These are phyloP conservation scores for Sebastes alutus DNA, from an alignment of 2,797 vertebrate genomes.

Conservation along the genomic window DNA sequence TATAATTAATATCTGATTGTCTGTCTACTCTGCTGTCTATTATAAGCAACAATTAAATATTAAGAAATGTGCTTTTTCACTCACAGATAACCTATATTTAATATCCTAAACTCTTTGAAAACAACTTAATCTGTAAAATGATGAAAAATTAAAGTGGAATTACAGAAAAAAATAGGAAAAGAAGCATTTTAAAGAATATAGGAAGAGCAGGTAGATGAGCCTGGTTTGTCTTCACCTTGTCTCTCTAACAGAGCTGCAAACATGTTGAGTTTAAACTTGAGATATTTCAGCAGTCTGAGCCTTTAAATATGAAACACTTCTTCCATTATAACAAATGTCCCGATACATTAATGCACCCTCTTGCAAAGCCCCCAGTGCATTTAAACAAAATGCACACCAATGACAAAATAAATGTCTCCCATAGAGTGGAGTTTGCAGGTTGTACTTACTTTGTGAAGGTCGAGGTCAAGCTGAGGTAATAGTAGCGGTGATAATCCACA, in stretches of 20 bases:
- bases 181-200: not conserved
- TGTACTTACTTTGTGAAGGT: constrained; percentile 85
- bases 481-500: constrained; percentile 83
- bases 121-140: not conserved
- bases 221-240: not conserved
- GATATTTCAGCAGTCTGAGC: not conserved
- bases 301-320: not conserved
- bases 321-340: not conserved
- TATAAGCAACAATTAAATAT: not conserved
- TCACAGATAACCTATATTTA: not conserved
- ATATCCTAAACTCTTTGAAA: not conserved
- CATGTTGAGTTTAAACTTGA: constrained; percentile 9
- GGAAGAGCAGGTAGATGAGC: not conserved
- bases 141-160: not conserved
- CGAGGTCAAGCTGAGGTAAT: constrained; percentile 81
- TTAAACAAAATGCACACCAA: not conserved
- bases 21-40: not conserved
- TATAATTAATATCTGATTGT: not conserved
- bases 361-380: not conserved
- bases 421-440: constrained; percentile 20
- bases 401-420: not conserved
- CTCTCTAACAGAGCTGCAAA: not conserved
- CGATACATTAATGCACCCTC: not conserved
- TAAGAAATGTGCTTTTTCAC: not conserved
- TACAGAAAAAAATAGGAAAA: not conserved